Conservation (phyloP, 1,140 invertebrate genomes). For the Drosophila navojoa region DNA sequence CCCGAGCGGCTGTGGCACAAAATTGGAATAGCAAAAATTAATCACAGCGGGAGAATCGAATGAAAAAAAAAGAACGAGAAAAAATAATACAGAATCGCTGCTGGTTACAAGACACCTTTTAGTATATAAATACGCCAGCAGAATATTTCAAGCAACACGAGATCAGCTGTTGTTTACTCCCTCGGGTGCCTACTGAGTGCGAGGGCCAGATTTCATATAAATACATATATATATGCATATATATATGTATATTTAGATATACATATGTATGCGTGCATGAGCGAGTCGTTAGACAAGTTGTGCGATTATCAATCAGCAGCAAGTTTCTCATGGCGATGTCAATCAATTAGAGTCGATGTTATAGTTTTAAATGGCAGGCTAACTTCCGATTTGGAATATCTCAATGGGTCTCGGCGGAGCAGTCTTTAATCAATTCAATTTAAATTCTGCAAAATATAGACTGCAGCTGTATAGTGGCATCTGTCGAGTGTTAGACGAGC, state of each 20-base stretch:
- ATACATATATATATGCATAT: neutral
- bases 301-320: slow-evolving; percentile 10
- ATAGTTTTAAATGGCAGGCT: too few species aligned
- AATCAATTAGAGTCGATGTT: neutral
- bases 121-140: slow-evolving; percentile 38
- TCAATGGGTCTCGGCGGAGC: too few species aligned
- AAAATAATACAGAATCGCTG: slow-evolving; percentile 30
- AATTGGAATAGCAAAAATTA: slow-evolving; percentile 52
- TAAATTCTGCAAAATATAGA: too few species aligned
- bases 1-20: slow-evolving; percentile 24
- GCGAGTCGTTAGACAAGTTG: neutral
- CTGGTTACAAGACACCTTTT: slow-evolving; percentile 22
- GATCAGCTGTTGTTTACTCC: slow-evolving; percentile 40
- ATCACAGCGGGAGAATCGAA: slow-evolving; percentile 48
- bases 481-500: too few species aligned
- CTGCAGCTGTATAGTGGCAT: too few species aligned
- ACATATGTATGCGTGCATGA: neutral
- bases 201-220: neutral
- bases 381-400: too few species aligned
- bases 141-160: slow-evolving; percentile 16
- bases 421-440: too few species aligned
- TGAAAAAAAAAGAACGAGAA: slow-evolving; percentile 13
- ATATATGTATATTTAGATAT: neutral
- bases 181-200: neutral
- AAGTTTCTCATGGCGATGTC: neutral